Evolutionary conservation across 1,140 invertebrate genomes (phyloP).

Genomic region (Triops longicaudatus): DNA sequence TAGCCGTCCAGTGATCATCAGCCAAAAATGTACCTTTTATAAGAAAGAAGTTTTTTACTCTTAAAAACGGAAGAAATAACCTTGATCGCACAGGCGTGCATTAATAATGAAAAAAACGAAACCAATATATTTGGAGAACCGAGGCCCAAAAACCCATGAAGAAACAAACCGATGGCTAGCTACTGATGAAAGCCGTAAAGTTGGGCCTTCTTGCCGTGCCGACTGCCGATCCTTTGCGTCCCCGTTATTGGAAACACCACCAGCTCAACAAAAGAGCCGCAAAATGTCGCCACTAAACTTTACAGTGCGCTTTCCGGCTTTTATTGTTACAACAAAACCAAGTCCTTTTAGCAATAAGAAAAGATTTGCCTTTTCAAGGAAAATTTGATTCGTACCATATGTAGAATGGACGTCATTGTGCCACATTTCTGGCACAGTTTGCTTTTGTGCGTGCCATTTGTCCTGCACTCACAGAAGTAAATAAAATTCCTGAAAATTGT

Average conservation of each 20-base stretch:
- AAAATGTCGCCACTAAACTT: neutral
- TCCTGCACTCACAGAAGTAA: too few species aligned
- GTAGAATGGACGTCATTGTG: too few species aligned
- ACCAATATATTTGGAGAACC: neutral
- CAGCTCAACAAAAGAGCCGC: conserved; percentile 6
- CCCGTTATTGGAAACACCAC: neutral
- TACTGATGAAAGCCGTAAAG: neutral
- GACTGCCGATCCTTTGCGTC: neutral
- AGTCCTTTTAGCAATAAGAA: too few species aligned
- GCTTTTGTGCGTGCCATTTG: too few species aligned
- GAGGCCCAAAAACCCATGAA: neutral
- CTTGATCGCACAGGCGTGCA: too few species aligned
- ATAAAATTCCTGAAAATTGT: neutral
- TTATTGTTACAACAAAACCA: too few species aligned
- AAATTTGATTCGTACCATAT: too few species aligned
- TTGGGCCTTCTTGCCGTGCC: neutral
- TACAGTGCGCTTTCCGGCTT: neutral
- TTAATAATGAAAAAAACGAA: too few species aligned
- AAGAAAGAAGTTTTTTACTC: too few species aligned
- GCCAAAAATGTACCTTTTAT: neutral
- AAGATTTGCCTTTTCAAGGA: too few species aligned
- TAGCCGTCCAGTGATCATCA: neutral
- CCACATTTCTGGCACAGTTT: too few species aligned
- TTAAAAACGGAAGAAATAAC: too few species aligned
- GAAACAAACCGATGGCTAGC: neutral